A percentile compares a stretch with the other conserved stretches of the same genome.
These are phyloP conservation scores for Desmophyllum pertusum DNA, from an alignment of 92 coral and sea anemone species.

Conservation along the genomic window DNA sequence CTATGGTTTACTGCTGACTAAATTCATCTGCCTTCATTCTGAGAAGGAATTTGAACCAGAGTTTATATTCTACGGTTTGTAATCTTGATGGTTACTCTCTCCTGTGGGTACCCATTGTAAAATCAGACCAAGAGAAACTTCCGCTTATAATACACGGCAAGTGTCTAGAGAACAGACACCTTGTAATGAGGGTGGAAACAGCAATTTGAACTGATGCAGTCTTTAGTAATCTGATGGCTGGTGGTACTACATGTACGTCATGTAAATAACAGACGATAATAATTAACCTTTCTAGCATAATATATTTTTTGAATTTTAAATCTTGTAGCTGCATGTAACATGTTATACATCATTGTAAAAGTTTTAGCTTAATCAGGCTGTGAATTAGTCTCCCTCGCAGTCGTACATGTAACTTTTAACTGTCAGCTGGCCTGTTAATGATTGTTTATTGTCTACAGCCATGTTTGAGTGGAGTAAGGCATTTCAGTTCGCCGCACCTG, in stretches of 20 bases:
- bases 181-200: slow-evolving; percentile 4
- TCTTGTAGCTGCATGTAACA: too few species aligned
- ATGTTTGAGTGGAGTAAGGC: slow-evolving; percentile 38
- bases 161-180: slow-evolving; percentile 27
- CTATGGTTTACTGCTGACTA: background rate
- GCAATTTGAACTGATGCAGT: slow-evolving; percentile 25
- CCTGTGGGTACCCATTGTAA: slow-evolving; percentile 38
- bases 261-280: too few species aligned
- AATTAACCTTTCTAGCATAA: too few species aligned
- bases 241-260: background rate
- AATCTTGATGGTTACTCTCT: slow-evolving; percentile 30
- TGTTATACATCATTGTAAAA: too few species aligned
- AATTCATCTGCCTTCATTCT: background rate
- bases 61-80: background rate
- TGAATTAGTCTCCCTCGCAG: too few species aligned
- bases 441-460: slow-evolving; percentile 52
- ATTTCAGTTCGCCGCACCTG: slow-evolving; percentile 25
- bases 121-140: slow-evolving; percentile 42
- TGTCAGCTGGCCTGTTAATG: background rate
- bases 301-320: too few species aligned
- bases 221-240: slow-evolving; percentile 52
- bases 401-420: too few species aligned
- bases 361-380: too few species aligned
- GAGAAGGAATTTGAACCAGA: slow-evolving; percentile 16
- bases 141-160: background rate